phyloP scores from a whole-genome alignment of 2,797 vertebrate genomes.

The Pempheris klunzingeri region DNA sequence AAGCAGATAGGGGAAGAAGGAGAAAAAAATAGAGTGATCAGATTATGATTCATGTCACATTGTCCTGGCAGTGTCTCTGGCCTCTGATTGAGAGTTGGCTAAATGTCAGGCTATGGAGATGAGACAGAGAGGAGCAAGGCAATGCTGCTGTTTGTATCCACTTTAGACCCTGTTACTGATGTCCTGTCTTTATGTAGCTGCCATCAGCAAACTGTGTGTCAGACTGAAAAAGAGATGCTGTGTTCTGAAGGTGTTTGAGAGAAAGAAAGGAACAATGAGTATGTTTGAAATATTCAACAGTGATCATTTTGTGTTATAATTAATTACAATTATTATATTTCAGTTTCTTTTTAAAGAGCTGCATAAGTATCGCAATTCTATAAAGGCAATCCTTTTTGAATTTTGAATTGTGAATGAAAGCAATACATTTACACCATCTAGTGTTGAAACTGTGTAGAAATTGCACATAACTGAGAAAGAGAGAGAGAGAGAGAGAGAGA shows the following conservation, averaged over 20 bases:
- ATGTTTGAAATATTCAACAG: not conserved
- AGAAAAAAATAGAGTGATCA: constrained; percentile 38
- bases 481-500: too few species aligned
- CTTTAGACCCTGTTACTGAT: constrained; percentile 57
- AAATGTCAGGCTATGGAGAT: constrained; percentile 82
- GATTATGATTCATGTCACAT: constrained; percentile 82
- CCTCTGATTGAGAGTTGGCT: constrained; percentile 74
- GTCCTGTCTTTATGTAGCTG: constrained; percentile 54
- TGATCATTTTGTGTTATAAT: not conserved
- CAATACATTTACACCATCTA: constrained; percentile 70
- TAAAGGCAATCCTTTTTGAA: not conserved
- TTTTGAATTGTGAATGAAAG: constrained; percentile 23
- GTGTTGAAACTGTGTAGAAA: constrained; percentile 55
- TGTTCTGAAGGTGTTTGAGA: constrained; percentile 6
- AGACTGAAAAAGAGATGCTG: constrained; percentile 24
- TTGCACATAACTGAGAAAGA: not conserved
- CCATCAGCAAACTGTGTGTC: constrained; percentile 54
- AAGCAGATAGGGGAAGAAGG: constrained; percentile 18
- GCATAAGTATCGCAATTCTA: not conserved
- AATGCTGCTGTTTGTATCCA: constrained; percentile 46
- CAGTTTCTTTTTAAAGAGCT: not conserved
- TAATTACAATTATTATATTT: not conserved
- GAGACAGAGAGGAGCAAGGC: constrained; percentile 58
- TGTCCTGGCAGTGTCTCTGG: constrained; percentile 67
- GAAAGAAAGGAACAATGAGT: not conserved